phyloP scores from a whole-genome alignment of 2,113 vertebrate species.

The Ailuropoda melanoleuca region DNA sequence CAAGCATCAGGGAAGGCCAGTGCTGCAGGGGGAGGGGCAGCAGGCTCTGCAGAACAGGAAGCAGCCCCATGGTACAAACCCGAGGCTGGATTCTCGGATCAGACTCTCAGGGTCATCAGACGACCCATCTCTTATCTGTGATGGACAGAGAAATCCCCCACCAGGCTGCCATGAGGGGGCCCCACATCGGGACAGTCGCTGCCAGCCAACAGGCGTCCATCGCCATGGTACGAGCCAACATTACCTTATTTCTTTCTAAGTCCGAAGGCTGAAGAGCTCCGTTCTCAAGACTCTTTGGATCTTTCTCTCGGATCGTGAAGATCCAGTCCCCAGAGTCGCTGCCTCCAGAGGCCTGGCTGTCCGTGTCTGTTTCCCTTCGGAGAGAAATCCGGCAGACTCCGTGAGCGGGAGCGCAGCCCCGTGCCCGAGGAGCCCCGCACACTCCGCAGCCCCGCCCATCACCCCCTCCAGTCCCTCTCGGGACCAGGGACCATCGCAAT shows the following conservation, averaged over 20 bases:
- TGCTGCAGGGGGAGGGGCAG: fast-evolving
- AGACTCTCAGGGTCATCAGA: neutral
- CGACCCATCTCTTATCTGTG: neutral
- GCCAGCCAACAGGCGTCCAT: too few relatives aligned
- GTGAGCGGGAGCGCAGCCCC: neutral
- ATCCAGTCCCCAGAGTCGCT: constrained; percentile 90
- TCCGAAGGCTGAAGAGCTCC: constrained; percentile 87
- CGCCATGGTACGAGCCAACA: fast-evolving
- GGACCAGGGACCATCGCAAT: fast-evolving
- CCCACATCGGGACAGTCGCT: too few relatives aligned
- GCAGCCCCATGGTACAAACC: fast-evolving
- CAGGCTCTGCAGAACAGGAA: neutral
- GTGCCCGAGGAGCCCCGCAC: neutral
- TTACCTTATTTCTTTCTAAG: constrained; percentile 86
- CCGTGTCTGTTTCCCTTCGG: constrained; percentile 90
- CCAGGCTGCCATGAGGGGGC: too few relatives aligned
- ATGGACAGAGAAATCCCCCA: neutral
- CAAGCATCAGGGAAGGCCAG: neutral
- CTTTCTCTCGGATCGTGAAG: constrained; percentile 94
- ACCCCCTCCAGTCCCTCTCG: fast-evolving
- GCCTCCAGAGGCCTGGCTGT: constrained; percentile 90
- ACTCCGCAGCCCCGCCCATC: neutral
- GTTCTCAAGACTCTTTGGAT: constrained; percentile 89
- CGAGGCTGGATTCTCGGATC: fast-evolving
- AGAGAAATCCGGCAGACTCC: neutral